Evolutionary conservation across 2,797 vertebrate genomes (phyloP).

Genomic region (Chelidonichthys spinosus): DNA sequence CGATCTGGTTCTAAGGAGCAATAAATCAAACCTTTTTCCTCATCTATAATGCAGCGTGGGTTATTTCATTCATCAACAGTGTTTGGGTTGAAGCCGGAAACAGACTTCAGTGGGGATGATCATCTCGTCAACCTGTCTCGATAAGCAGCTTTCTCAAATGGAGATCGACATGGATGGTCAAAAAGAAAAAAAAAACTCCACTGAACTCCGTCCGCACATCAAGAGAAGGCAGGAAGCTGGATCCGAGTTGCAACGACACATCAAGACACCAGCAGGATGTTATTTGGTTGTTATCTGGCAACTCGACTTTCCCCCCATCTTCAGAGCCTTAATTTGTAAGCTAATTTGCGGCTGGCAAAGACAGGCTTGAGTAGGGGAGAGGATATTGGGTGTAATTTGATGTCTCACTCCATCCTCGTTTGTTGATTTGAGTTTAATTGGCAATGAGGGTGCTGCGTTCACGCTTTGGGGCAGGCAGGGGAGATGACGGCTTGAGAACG

Average conservation of each 20-base stretch:
- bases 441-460: slow-evolving; percentile 67
- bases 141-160: slow-evolving; percentile 32
- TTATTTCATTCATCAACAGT: slow-evolving; percentile 80
- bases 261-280: slow-evolving; percentile 76
- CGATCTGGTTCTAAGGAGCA: slow-evolving; percentile 50
- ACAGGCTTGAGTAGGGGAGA: slow-evolving; percentile 67
- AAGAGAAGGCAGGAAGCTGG: slow-evolving; percentile 66
- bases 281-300: slow-evolving; percentile 76
- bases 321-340: slow-evolving; percentile 81
- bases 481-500: slow-evolving; percentile 38
- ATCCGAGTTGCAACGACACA: slow-evolving; percentile 67
- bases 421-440: slow-evolving; percentile 83
- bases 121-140: slow-evolving; percentile 59
- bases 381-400: slow-evolving; percentile 84
- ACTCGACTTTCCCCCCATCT: slow-evolving; percentile 63
- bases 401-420: slow-evolving; percentile 76
- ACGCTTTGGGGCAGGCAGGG: slow-evolving; percentile 57
- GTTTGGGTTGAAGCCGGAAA: slow-evolving; percentile 67
- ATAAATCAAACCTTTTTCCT: slow-evolving; percentile 72
- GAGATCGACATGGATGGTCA: slow-evolving; percentile 56
- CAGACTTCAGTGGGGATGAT: slow-evolving; percentile 38
- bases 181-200: slow-evolving; percentile 45
- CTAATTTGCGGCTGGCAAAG: slow-evolving; percentile 77
- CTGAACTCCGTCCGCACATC: slow-evolving; percentile 50
- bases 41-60: slow-evolving; percentile 76